Conservation (phyloP, 2,113 vertebrate genomes). For the Triplophysa siluroides region DNA sequence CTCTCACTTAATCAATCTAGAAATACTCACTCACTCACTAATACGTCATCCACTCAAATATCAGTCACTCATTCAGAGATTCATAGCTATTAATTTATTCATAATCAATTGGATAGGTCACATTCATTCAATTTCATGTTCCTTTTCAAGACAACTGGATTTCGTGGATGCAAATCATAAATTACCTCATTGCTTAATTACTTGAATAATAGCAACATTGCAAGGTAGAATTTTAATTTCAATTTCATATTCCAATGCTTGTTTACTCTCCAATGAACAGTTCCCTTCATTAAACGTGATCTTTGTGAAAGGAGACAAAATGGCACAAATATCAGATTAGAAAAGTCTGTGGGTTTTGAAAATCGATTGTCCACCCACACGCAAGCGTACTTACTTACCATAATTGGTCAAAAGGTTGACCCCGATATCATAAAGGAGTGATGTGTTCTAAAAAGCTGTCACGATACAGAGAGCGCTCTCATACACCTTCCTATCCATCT, state of each 20-base stretch:
- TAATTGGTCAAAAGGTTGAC: slow-evolving; percentile 17
- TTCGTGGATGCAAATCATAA: slow-evolving; percentile 19
- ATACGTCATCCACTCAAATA: too few species aligned
- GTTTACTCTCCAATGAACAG: background rate
- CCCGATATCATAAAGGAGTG: slow-evolving; percentile 18
- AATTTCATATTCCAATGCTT: background rate
- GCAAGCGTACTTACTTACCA: background rate
- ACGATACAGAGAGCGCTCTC: slow-evolving; percentile 17
- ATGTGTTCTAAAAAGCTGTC: slow-evolving; percentile 35
- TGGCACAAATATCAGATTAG: background rate
- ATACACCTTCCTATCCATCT: slow-evolving; percentile 7
- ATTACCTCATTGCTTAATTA: slow-evolving; percentile 32
- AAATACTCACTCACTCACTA: too few species aligned
- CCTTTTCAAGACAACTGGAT: too few species aligned
- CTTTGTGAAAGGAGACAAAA: slow-evolving; percentile 1
- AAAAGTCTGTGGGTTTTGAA: background rate
- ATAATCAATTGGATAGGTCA: too few species aligned
- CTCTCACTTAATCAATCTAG: too few species aligned
- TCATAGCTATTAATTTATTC: too few species aligned
- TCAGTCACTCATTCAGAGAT: too few species aligned
- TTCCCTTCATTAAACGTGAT: slow-evolving; percentile 11
- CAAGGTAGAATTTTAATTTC: slow-evolving; percentile 8
- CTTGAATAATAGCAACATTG: slow-evolving; percentile 18
- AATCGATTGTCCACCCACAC: background rate
- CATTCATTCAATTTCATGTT: too few species aligned